These are phyloP conservation scores for Polietes domitor DNA, from an alignment of 2,888 invertebrate genomes.

Conservation along the genomic window DNA sequence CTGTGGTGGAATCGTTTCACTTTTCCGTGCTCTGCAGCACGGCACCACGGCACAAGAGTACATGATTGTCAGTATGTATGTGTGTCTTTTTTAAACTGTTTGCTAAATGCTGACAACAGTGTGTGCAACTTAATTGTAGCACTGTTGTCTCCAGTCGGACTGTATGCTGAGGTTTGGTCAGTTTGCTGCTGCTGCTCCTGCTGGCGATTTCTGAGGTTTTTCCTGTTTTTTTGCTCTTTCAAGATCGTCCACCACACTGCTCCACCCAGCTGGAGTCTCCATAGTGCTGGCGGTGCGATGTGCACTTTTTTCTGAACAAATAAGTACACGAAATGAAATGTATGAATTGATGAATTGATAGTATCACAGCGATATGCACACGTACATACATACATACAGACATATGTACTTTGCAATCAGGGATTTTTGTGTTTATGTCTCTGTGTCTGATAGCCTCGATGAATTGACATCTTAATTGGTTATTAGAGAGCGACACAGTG, in stretches of 20 bases:
- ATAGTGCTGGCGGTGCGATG: neutral
- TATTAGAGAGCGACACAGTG: slow-evolving; percentile 23
- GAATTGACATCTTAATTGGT: slow-evolving; percentile 49
- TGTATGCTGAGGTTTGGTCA: neutral
- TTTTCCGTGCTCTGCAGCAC: neutral
- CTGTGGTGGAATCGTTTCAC: neutral
- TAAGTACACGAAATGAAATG: neutral
- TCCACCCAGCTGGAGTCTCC: too few species aligned
- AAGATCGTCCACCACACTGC: neutral
- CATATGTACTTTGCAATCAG: slow-evolving; percentile 4
- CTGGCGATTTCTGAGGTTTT: neutral
- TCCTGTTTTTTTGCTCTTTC: neutral
- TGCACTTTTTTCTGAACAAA: neutral
- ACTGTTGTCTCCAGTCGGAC: neutral
- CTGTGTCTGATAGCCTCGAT: neutral
- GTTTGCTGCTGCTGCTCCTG: neutral
- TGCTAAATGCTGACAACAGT: neutral
- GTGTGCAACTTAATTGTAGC: slow-evolving; percentile 12
- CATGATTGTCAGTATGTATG: too few species aligned
- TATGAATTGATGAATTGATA: neutral
- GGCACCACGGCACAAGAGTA: neutral
- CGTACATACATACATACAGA: neutral
- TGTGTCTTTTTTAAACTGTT: slow-evolving; percentile 5
- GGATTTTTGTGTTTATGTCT: neutral
- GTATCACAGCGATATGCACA: neutral